These are phyloP conservation scores for Anarhynchus alexandrinus DNA, from an alignment of 2,113 vertebrate genomes.

Conservation along the genomic window DNA sequence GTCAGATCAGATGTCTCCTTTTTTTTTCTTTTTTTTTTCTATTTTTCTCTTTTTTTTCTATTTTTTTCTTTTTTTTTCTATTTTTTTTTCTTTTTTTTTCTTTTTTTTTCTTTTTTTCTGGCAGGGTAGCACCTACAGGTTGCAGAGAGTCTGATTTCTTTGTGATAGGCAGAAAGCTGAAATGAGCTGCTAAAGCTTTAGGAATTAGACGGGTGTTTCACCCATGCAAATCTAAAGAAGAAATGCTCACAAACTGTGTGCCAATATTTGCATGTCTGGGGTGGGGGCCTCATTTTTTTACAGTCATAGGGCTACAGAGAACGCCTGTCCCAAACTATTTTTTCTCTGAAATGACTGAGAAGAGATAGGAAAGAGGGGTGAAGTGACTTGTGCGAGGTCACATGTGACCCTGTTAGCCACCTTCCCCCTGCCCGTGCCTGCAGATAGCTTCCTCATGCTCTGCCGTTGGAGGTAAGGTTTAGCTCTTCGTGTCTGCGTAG, in stretches of 20 bases:
- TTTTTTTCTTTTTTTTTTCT: neutral
- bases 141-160: neutral
- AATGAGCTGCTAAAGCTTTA: neutral
- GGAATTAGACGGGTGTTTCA: neutral
- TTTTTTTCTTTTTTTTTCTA: neutral
- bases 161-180: neutral
- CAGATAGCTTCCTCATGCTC: rapidly evolving
- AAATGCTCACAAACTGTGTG: neutral
- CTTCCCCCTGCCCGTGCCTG: neutral
- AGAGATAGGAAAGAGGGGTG: neutral
- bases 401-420: too few species aligned
- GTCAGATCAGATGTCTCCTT: neutral
- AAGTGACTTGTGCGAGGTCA: neutral
- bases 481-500: neutral
- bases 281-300: neutral
- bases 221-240: neutral
- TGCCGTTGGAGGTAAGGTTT: neutral
- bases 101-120: neutral
- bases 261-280: neutral
- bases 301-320: neutral
- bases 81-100: neutral
- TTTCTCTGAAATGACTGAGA: neutral
- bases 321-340: neutral
- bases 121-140: neutral
- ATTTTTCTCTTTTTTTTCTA: too few species aligned